Percentiles rank a stretch among this genome's conserved stretches.
phyloP scores from a whole-genome alignment of 2,797 vertebrate genomes.

The Myripristis murdjan region DNA sequence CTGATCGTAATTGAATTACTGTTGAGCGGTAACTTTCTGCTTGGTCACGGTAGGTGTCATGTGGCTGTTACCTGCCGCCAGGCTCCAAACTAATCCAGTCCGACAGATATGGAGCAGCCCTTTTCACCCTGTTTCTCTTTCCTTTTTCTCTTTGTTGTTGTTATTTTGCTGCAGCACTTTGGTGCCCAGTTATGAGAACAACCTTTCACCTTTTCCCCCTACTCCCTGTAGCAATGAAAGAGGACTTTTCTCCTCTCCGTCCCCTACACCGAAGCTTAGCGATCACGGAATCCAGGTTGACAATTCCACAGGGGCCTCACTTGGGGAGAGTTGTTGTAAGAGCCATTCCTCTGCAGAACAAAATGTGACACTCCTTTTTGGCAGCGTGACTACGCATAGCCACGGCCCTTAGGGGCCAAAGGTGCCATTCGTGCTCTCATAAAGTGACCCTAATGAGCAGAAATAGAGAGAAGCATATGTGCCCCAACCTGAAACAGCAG shows the following conservation, averaged over 20 bases:
- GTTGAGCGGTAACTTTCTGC: slow-evolving; percentile 74
- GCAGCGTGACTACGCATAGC: slow-evolving; percentile 65
- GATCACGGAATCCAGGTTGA: slow-evolving; percentile 72
- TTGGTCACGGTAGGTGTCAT: slow-evolving; percentile 79
- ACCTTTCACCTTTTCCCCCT: slow-evolving; percentile 79
- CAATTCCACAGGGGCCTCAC: slow-evolving; percentile 59
- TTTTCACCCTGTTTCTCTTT: slow-evolving; percentile 71
- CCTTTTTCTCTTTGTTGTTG: slow-evolving; percentile 76
- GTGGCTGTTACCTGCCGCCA: slow-evolving; percentile 72
- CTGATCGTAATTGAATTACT: slow-evolving; percentile 76
- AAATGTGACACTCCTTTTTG: slow-evolving; percentile 76
- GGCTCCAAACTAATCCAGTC: slow-evolving; percentile 66
- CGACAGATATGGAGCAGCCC: slow-evolving; percentile 81
- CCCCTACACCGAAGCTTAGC: slow-evolving; percentile 60
- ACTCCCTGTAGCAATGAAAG: slow-evolving; percentile 74
- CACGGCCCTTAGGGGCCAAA: slow-evolving; percentile 63
- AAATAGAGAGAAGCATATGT: slow-evolving; percentile 75
- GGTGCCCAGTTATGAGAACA: slow-evolving; percentile 71
- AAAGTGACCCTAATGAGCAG: slow-evolving; percentile 83
- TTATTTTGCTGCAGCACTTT: slow-evolving; percentile 72
- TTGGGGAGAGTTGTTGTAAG: slow-evolving; percentile 48
- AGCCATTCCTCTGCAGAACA: slow-evolving; percentile 70
- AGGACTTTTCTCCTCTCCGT: slow-evolving; percentile 60
- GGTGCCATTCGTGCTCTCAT: slow-evolving; percentile 75
- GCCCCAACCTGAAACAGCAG: slow-evolving; percentile 69